Base-by-base conservation (phyloP, 2,797 vertebrate genomes). In the Scolopax rusticola region DNA sequence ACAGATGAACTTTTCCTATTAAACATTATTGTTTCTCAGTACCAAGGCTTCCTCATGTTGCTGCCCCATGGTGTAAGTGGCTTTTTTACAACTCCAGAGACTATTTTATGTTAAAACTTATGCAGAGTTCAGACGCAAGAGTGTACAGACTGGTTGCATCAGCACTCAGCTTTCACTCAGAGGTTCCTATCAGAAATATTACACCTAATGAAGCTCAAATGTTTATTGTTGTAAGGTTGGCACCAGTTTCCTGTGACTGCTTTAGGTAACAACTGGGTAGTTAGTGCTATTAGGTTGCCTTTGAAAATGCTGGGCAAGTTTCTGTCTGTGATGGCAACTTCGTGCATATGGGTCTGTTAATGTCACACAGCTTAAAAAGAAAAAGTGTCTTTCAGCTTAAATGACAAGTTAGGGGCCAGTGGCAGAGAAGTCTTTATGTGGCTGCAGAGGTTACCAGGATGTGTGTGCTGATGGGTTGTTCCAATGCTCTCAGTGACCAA, bases 21-120 rank as follows among this genome's bases (percentile, higher is more conserved):
- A 96, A 95, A 96, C 6, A 11, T 63, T 83, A 41, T 47, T 63
- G 41, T 87, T 95, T 76, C 70, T 94, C 57, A 53, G 36, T 74
- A 64, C 13, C n/a, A 64, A 84, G 71, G 3, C 23, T 84, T 96
- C 56, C 19, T 74, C 69, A 17, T 32, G 7, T 89, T 76, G 36
- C 15, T 69, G 70, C 32, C 5, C 4, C 24, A n/a, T 41, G 61
- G 53, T 81, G 28, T 53, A 65, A 73, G 19, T 1, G 16, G 16
- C 3, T 56, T 53, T 77, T 82, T 68, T 10, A 30, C 28, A 74
- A 41, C 14, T 68, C 9, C 12, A 43, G 65, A 51, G 25, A 36
- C 6, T 57, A 12, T 54, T 74, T 89, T 59, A 16, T 50, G 12
- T 71, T 69, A 41, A 71, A 83, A 68, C 15, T 69, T 76, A 13